Base-by-base conservation (phyloP, 2,888 invertebrate species). In the Drosophila recens region DNA sequence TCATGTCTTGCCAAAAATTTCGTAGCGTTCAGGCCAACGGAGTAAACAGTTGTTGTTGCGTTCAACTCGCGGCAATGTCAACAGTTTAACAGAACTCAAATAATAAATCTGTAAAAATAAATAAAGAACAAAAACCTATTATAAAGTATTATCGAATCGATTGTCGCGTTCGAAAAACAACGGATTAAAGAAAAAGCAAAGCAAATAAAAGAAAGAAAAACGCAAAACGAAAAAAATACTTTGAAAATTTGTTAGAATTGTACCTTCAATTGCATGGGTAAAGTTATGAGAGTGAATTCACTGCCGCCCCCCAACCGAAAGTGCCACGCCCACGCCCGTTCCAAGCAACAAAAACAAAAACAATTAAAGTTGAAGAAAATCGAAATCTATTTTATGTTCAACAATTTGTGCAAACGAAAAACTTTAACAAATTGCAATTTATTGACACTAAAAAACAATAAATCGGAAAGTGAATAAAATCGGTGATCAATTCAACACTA, bases 401-500 rank as follows among this genome's bases (percentile, higher is more conserved):
- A 90, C 70, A 92, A 91, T 80, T 84, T 91, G 77, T 90, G 90
- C 72, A 92, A 91, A 62, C 79, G 90, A 90, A 92, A 90, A 91
- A 87, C 90, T 80, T 82, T 90, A 75, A 76, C 63, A 40, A 63
- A 82, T 62, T 74, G 75, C 57, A 78, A 76, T 75, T 80, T 77
- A 83, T 79, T 87, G 80, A 86, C 80, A 80, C 72, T 87, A 74
- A 84, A 72, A 49, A 51, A 15, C 27, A 40, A 34, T 49, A 51
- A 42, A 40, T 54, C 56, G 38, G 40, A 51, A 67, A 85, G 85
- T 86, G 83, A 82, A 65, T 84, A 63, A 64, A 30, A 9, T 20
- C 15, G 9, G n/a, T 20, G 8, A 58, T 3, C 15, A 33, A 40
- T 10, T 4, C 2, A 42, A 40, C 3, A 42, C 9, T 48, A 17